Evolutionary conservation across 1,140 invertebrate species (phyloP), one percentile per base, ranked within the genome.

Genomic region (Drosophila punjabiensis): DNA sequence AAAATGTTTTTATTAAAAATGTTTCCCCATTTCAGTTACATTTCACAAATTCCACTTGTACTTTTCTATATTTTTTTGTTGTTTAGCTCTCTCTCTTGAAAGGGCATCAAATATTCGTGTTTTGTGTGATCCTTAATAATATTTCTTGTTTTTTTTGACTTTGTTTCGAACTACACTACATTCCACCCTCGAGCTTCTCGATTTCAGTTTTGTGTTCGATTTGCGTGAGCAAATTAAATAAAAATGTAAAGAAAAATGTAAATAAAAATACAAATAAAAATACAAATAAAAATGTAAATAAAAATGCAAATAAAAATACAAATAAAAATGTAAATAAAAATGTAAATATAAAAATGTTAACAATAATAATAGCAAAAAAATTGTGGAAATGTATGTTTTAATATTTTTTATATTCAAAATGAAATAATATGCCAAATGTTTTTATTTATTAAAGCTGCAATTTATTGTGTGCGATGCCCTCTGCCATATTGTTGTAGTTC

Each of bases 361-460:
- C n/a, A 50, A 28, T 28, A 16, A 2, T 28, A 2, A 16, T 5
- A 8, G n/a, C n/a, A 0, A 50, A 28, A 48, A 28, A 28, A 50
- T 5, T 50, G 0, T 8, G 20, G 1, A n/a, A 39, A 55, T 58
- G 20, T 37, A 30, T 37, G 14, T 69, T 76, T 50, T 45, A 37
- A 47, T 53, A 56, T 56, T 78, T 79, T 45, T 52, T 65, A 11
- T 18, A 11, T 18, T 16, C 45, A 39, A 59, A 52, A 76, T 64
- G 47, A 77, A 62, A 77, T 71, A 81, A 77, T 85, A 58, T 66
- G 39, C 32, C 32, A 55, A 55, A 52, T 18, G 48, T 39, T 64
- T 84, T 83, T 81, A 64, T 73, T 81, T 71, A 67, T 81, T 62
- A 53, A 85, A 45, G 30, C 68, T 45, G 41, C 77, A 76, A 69